Evolutionary conservation across 2,888 invertebrate species (phyloP).

Genomic region (Eupeodes luniger): DNA sequence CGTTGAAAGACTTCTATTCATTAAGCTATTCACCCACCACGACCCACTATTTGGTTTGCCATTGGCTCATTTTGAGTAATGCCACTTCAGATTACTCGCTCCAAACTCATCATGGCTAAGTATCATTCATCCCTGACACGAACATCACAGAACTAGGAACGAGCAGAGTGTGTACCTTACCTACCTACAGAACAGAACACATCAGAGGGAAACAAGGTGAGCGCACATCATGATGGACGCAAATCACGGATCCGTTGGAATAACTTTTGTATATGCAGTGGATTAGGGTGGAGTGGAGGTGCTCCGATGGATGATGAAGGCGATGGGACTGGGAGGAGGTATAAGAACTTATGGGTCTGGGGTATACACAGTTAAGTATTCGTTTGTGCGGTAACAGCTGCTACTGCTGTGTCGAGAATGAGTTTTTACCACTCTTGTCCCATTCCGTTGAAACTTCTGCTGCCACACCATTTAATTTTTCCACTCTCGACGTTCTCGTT

Average conservation of each 20-base stretch:
- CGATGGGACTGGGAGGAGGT: background rate
- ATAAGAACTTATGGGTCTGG: background rate
- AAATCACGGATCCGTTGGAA: conserved; percentile 61
- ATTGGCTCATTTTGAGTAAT: conserved; percentile 56
- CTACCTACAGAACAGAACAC: background rate
- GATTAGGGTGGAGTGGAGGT: background rate
- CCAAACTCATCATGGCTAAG: conserved; percentile 60
- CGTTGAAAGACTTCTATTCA: conserved; percentile 42
- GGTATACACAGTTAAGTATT: conserved; percentile 20
- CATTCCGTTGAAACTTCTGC: background rate
- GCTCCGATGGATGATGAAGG: background rate
- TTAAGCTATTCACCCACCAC: conserved; percentile 24
- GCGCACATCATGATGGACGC: conserved; percentile 62
- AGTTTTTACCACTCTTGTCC: conserved; percentile 35
- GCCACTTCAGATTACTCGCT: conserved; percentile 49
- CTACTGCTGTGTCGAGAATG: conserved; percentile 31
- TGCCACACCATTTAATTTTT: conserved; percentile 51
- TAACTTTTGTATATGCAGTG: background rate
- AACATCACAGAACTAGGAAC: conserved; percentile 22
- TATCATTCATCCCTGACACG: conserved; percentile 64
- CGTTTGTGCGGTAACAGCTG: conserved; percentile 50
- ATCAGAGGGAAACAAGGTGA: conserved; percentile 40
- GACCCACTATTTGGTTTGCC: conserved; percentile 36
- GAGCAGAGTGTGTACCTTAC: too few species aligned
- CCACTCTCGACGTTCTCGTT: conserved; percentile 14